These are phyloP conservation scores for Chelonus insularis DNA, from an alignment of 1,140 invertebrate species.

Conservation along the genomic window DNA sequence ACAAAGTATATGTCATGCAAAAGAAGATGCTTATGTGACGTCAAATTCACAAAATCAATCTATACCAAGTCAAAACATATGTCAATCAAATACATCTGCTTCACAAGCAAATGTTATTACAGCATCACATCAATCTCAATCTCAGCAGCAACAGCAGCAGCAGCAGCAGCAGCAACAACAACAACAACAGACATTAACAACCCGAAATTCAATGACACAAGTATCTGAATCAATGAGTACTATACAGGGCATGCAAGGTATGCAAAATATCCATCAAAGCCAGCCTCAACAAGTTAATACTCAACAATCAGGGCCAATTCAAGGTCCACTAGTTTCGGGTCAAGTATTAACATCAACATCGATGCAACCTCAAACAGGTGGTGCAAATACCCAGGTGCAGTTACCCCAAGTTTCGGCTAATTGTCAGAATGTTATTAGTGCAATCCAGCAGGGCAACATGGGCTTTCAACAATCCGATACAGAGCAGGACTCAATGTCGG, in stretches of 20 bases:
- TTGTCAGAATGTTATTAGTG: conserved; percentile 42
- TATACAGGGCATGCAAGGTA: conserved; percentile 49
- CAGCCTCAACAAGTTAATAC: conserved; percentile 47
- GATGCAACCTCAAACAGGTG: conserved; percentile 35
- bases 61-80: conserved; percentile 43
- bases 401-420: conserved; percentile 46
- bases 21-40: conserved; percentile 44
- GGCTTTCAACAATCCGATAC: conserved; percentile 50
- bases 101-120: conserved; percentile 45
- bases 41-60: conserved; percentile 44
- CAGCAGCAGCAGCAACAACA: conserved; percentile 31
- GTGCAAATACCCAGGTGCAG: conserved; percentile 41
- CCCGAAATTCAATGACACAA: conserved; percentile 40
- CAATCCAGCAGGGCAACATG: conserved; percentile 32
- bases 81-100: conserved; percentile 37
- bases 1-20: conserved; percentile 49
- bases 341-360: conserved; percentile 42
- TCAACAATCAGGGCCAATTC: conserved; percentile 40
- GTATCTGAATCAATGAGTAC: conserved; percentile 46
- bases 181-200: conserved; percentile 32
- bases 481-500: conserved; percentile 55
- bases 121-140: conserved; percentile 28
- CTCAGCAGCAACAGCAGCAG: conserved; percentile 26
- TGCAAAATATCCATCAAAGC: conserved; percentile 52
- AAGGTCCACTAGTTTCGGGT: conserved; percentile 35